Conservation (phyloP, 2,113 vertebrate species). For the Phyllopteryx taeniolatus region DNA sequence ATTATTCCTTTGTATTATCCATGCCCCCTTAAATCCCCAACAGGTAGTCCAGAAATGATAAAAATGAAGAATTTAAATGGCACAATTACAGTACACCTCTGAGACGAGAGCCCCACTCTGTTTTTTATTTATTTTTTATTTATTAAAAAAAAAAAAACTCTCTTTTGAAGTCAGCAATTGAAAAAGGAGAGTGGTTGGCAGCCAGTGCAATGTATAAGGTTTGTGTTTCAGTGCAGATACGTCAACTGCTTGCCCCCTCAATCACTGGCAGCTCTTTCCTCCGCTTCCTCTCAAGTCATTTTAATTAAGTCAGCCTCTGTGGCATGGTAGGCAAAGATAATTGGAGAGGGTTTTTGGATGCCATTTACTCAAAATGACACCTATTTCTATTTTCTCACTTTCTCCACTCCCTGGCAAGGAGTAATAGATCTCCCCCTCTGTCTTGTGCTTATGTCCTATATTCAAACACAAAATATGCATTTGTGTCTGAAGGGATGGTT, state of each 20-base stretch:
- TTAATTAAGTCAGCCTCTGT: constrained; percentile 84
- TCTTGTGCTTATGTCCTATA: constrained; percentile 56
- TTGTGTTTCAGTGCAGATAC: constrained; percentile 79
- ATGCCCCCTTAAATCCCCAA: constrained; percentile 16
- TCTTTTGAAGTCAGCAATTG: constrained; percentile 78
- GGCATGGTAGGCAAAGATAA: constrained; percentile 81
- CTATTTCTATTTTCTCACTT: constrained; percentile 69
- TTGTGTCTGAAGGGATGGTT: constrained; percentile 54
- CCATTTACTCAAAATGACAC: constrained; percentile 78
- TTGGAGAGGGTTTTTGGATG: constrained; percentile 82
- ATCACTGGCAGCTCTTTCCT: constrained; percentile 67
- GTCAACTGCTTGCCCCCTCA: constrained; percentile 73
- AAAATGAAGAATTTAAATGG: constrained; percentile 73
- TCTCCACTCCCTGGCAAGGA: constrained; percentile 57
- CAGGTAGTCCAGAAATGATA: constrained; percentile 66
- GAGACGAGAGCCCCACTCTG: constrained; percentile 48
- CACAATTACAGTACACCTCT: constrained; percentile 67
- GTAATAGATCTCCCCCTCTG: constrained; percentile 54
- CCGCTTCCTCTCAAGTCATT: constrained; percentile 76
- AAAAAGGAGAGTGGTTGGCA: constrained; percentile 74
- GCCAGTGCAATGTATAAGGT: constrained; percentile 60
- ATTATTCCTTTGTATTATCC: constrained; percentile 60
- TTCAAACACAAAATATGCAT: constrained; percentile 71
- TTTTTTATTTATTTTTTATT: constrained; percentile 70
- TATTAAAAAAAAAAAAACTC: constrained; percentile 15